These are phyloP conservation scores for Dryocosmus kuriphilus DNA, from an alignment of 2,888 invertebrate genomes.

Conservation along the genomic window DNA sequence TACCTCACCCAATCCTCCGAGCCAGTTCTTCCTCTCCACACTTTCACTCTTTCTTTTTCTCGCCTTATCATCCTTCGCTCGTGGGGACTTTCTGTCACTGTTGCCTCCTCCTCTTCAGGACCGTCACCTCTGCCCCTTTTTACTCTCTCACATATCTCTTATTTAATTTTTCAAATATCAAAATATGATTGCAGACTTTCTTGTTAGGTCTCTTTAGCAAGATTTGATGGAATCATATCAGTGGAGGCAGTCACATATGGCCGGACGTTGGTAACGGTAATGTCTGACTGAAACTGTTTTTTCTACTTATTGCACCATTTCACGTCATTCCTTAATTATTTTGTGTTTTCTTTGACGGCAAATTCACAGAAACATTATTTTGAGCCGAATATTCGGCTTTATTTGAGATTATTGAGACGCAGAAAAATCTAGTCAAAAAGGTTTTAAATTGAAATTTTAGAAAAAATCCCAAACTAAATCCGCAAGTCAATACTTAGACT, in stretches of 20 bases:
- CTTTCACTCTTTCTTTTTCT: slow-evolving; percentile 42
- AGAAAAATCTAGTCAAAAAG: too few relatives aligned
- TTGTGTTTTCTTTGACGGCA: too few relatives aligned
- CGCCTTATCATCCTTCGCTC: slow-evolving; percentile 35
- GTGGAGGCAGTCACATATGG: not conserved
- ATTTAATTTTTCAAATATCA: slow-evolving; percentile 16
- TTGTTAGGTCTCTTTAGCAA: not conserved
- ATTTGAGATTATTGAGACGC: too few relatives aligned
- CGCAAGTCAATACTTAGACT: too few relatives aligned
- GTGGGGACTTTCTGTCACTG: slow-evolving; percentile 47
- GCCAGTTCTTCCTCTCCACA: slow-evolving; percentile 10
- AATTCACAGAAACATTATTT: too few relatives aligned
- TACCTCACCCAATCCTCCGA: not conserved
- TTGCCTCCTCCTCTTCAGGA: slow-evolving; percentile 36
- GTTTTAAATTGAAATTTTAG: too few relatives aligned
- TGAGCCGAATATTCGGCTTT: too few relatives aligned
- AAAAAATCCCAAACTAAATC: too few relatives aligned
- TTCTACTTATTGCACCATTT: not conserved
- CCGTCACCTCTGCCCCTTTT: slow-evolving; percentile 17
- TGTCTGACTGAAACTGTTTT: not conserved
- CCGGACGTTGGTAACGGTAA: not conserved
- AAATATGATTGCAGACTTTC: too few relatives aligned
- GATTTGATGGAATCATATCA: not conserved
- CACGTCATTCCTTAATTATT: not conserved
- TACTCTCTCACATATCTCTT: not conserved